Evolutionary conservation across 2,113 vertebrate species (phyloP), one percentile per base, ranked within the genome.

Genomic region (Vanacampus margaritifer): DNA sequence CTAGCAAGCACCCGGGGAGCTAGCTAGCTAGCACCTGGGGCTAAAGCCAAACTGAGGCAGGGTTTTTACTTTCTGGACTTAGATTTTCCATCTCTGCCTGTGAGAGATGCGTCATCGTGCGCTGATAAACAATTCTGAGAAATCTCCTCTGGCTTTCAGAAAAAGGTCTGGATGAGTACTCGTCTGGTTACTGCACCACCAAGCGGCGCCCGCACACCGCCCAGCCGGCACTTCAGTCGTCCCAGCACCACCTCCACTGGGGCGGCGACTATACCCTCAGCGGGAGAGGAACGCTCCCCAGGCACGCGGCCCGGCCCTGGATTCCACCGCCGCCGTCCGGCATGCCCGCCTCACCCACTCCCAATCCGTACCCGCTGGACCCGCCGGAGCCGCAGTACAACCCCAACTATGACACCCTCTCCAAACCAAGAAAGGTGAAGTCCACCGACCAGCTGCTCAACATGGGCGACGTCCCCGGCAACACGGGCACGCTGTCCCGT

Each of bases 121-220:
- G 60, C 61, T 61, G 74, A 78, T 65, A 80, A 87, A 75, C 57
- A 68, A 78, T 59, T 84, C 64, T 75, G 64, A 69, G 36, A 68
- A 61, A 54, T 84, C 51, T 75, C 86, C 16, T 84, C 72, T 75
- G 59, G 64, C 66, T 84, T 84, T 45, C 88, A 91, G 81, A 94
- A 48, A 95, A 95, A 91, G 94, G 95, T 78, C 89, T 95, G 67
- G 95, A 96, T 45, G 94, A 96, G 64, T 95, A 93, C 78, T 95
- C 94, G 56, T 90, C 89, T 56, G 95, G 95, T 21, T 95, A 96
- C 76, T 95, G 93, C 81, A 95, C 94, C 81, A 90, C 94, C 76
- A 95, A 96, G 83, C 90, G 93, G 19, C 88, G 93, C 36, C 91
- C 91, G 65, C 91, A 92, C 79, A 93, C 91, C 1, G 91, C 91